phyloP scores from a whole-genome alignment of 2,797 vertebrate species.

The Peromyscus aztecus region DNA sequence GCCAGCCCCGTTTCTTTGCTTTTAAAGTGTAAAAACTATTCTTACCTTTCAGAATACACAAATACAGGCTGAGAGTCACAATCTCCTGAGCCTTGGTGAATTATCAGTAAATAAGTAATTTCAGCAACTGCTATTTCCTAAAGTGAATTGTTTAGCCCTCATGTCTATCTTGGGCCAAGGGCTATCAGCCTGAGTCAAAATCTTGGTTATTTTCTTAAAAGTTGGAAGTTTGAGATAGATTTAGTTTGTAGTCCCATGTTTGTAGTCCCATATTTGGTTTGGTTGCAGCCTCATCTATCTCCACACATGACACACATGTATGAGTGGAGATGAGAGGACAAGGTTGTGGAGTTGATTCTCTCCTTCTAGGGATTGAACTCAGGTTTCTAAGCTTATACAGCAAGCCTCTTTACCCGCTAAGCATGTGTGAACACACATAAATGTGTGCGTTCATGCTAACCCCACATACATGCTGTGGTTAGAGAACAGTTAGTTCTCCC shows the following conservation, averaged over 20 bases:
- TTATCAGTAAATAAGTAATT: background rate
- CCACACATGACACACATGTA: background rate
- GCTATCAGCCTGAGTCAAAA: background rate
- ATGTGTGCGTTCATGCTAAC: background rate
- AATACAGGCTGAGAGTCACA: background rate
- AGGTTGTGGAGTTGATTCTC: background rate
- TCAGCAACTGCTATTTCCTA: background rate
- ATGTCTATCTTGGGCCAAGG: background rate
- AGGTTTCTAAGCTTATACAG: background rate
- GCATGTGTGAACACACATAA: background rate
- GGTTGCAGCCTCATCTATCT: background rate
- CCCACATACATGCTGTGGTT: too few species aligned
- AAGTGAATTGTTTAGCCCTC: background rate
- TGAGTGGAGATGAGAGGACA: background rate
- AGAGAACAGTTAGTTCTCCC: background rate
- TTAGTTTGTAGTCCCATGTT: slow-evolving; percentile 53
- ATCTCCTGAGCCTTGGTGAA: background rate
- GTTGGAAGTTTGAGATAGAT: background rate
- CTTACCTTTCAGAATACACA: background rate
- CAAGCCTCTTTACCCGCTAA: background rate
- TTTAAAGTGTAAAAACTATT: slow-evolving; percentile 20
- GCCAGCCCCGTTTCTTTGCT: background rate
- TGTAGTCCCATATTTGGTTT: slow-evolving; percentile 26
- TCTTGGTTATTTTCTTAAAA: slow-evolving; percentile 33
- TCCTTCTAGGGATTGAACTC: background rate